Evolutionary conservation across 1,140 invertebrate species (phyloP), one percentile per base, ranked within the genome.

Genomic region (Zaprionus nigranus): DNA sequence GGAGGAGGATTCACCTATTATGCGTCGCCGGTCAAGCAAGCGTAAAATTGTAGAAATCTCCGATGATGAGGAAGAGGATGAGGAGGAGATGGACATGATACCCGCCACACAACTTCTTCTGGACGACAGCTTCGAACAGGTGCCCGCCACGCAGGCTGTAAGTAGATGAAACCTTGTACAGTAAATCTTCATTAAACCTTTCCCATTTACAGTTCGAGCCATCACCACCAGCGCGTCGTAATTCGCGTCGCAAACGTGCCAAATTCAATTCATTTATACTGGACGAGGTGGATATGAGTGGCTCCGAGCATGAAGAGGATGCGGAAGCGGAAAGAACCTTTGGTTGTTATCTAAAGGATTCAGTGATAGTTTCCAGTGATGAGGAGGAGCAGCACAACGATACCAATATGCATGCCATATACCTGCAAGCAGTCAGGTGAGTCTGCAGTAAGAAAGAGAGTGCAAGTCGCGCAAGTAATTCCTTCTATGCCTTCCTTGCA

Each of bases 351-450:
- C 64, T 90, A 0, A 75, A 81, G 6, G 90, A 92, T 63, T 88
- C 88, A 3, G 76, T 92, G 6, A 78, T 92, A 38, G 82, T 87
- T 9, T 83, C 84, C 15, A 92, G 85, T 54, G 94, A 94, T 51
- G 93, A 94, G 2, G 92, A 93, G n/a, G 88, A 94, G 36, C 75
- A 53, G 36, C 85, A 30, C 71, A 93, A 12, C 93, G 95, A 69
- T 38, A 90, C 91, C 11, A 82, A 83, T 17, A 94, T 95, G 93
- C 92, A 94, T 28, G 94, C 93, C 5, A 93, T 94, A 70, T 96
- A 96, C 85, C 82, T 96, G 22, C 94, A 94, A 70, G 94, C 94
- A 20, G 78, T 94, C 3, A 95, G 92, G 94, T 94, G 86, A 82
- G 90, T 72, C 5, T 9, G 1, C 0, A 13, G n/a, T 11, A 34